Evolutionary conservation across 2,797 vertebrate species (phyloP).

Genomic region (Chanos chanos): DNA sequence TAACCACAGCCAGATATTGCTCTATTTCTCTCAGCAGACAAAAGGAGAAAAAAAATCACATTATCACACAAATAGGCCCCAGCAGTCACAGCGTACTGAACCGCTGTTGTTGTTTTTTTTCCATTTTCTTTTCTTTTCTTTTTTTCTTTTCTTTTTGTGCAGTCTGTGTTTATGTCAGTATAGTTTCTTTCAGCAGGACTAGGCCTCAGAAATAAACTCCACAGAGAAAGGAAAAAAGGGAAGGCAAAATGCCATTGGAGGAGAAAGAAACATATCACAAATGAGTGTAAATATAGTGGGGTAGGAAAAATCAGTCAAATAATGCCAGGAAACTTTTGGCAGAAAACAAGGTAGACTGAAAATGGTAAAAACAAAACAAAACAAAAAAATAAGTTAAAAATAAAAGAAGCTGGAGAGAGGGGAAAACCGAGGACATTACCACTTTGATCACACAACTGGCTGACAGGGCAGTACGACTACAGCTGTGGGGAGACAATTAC

Average conservation of each 20-base stretch:
- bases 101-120: too few relatives aligned
- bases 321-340: constrained; percentile 35
- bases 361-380: constrained; percentile 51
- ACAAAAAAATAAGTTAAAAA: neutral
- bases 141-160: neutral
- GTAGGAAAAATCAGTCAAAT: constrained; percentile 55
- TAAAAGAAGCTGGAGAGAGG: constrained; percentile 52
- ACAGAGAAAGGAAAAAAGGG: constrained; percentile 10
- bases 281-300: constrained; percentile 54
- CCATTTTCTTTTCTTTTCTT: too few relatives aligned
- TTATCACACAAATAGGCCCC: constrained; percentile 23
- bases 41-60: neutral
- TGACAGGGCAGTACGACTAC: constrained; percentile 73
- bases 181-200: constrained; percentile 43
- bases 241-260: constrained; percentile 37
- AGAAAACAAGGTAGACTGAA: constrained; percentile 37
- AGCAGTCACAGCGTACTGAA: too few relatives aligned
- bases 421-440: constrained; percentile 61
- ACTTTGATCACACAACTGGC: constrained; percentile 73
- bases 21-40: constrained; percentile 25
- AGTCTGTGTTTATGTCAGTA: constrained; percentile 39
- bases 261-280: constrained; percentile 31
- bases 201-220: constrained; percentile 42
- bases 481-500: constrained; percentile 79
- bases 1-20: constrained; percentile 1